Evolutionary conservation across 53 echinoderm and acorn worm genomes (phyloP).

Genomic region (Hippasteria phrygiana): DNA sequence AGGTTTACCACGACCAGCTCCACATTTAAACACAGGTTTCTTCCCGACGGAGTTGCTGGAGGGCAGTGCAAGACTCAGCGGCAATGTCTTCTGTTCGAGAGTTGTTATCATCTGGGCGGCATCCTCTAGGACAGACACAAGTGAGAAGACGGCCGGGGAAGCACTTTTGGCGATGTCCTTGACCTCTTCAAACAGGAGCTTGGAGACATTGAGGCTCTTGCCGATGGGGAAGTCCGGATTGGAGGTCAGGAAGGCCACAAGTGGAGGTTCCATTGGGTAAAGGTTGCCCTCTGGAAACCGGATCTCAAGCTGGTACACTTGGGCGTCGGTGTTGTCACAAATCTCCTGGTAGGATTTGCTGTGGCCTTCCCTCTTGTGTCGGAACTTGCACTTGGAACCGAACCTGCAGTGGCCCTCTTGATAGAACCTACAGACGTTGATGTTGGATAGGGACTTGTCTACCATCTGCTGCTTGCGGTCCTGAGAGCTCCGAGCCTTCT

Average conservation of each 20-base stretch:
- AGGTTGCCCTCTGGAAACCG: constrained; percentile 72
- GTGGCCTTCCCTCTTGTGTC: constrained; percentile 44
- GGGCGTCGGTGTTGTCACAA: constrained; percentile 64
- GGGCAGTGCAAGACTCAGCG: constrained; percentile 48
- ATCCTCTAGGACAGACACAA: constrained; percentile 78
- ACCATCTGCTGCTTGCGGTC: constrained; percentile 41
- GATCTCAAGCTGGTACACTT: constrained; percentile 77
- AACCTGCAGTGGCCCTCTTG: constrained; percentile 75
- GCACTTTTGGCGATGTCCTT: constrained; percentile 59
- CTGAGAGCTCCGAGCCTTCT: constrained; percentile 38
- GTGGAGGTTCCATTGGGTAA: constrained; percentile 80
- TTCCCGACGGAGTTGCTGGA: not conserved
- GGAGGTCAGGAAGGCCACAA: constrained; percentile 75
- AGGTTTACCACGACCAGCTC: constrained; percentile 47
- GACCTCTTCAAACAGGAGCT: constrained; percentile 67
- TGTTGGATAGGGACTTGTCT: constrained; percentile 2
- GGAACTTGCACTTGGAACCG: constrained; percentile 69
- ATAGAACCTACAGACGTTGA: constrained; percentile 72
- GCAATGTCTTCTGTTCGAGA: constrained; percentile 66
- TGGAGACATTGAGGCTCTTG: constrained; percentile 73
- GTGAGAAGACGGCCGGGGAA: constrained; percentile 74
- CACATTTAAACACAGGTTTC: constrained; percentile 2
- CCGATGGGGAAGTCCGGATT: constrained; percentile 68
- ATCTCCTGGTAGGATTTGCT: constrained; percentile 37
- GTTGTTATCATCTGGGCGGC: constrained; percentile 60